A percentile compares a stretch with the other conserved stretches of the same genome.
These are phyloP conservation scores for Numenius arquata DNA, from an alignment of 2,113 vertebrate species.

Conservation along the genomic window DNA sequence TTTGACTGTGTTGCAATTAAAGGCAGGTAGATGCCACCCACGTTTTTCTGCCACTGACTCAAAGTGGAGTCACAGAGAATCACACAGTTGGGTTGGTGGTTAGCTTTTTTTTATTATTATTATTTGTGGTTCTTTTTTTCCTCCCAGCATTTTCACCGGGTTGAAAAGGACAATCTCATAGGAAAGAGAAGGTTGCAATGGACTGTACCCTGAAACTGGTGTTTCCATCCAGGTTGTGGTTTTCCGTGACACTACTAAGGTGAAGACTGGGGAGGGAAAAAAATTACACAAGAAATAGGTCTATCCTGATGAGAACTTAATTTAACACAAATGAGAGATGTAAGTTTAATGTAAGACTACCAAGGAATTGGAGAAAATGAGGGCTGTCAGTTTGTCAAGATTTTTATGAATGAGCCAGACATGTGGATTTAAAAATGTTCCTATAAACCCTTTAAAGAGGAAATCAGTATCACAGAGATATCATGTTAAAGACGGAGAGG, in stretches of 20 bases:
- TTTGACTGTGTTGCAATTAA: not conserved
- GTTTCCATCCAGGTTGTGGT: not conserved
- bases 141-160: not conserved
- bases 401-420: not conserved
- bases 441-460: not conserved
- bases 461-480: not conserved
- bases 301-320: not conserved
- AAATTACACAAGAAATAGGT: not conserved
- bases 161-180: not conserved
- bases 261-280: not conserved
- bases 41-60: not conserved
- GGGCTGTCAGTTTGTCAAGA: not conserved
- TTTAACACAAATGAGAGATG: accelerated
- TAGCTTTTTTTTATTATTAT: not conserved
- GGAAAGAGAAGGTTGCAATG: not conserved
- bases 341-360: not conserved
- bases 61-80: not conserved
- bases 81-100: not conserved
- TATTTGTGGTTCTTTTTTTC: not conserved
- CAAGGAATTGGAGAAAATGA: accelerated
- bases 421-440: accelerated
- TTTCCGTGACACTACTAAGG: not conserved
- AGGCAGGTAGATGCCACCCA: not conserved
- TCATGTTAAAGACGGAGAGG: not conserved
- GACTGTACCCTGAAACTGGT: not conserved